phyloP scores from a whole-genome alignment of 2,888 invertebrate genomes.

The Glyphotaelius pellucidus region DNA sequence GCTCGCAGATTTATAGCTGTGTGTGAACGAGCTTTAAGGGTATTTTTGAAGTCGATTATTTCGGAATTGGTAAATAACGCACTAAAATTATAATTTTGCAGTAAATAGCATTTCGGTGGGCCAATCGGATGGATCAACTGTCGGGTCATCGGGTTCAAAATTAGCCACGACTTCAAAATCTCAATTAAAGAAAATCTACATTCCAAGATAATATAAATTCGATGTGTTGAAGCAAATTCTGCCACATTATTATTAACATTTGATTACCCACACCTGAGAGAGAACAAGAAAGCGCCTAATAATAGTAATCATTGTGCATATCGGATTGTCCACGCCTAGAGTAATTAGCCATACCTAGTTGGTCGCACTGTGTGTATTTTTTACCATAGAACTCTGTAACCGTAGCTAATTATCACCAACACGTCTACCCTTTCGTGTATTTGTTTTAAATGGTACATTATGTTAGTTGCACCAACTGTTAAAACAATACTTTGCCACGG shows the following conservation, averaged over 20 bases:
- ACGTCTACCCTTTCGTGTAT: background rate
- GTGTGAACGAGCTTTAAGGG: no score
- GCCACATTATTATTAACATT: background rate
- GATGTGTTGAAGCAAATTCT: background rate
- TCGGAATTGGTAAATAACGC: no score
- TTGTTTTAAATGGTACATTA: background rate
- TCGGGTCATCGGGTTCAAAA: no score
- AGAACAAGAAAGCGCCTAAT: background rate
- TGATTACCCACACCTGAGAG: background rate
- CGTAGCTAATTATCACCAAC: background rate
- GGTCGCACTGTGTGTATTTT: conserved; percentile 5
- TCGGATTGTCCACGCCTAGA: conserved; percentile 20
- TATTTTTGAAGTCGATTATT: no score
- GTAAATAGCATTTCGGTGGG: no score
- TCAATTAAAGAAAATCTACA: no score
- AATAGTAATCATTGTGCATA: background rate
- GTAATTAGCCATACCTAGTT: background rate
- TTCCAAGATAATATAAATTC: no score
- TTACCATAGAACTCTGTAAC: background rate
- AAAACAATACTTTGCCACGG: background rate
- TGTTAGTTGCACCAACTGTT: background rate
- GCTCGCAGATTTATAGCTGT: no score
- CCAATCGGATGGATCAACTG: no score
- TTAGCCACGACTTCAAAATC: no score
- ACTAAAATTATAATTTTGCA: no score